Evolutionary conservation across 2,888 invertebrate genomes (phyloP).

Genomic region (Cotesia congregata): DNA sequence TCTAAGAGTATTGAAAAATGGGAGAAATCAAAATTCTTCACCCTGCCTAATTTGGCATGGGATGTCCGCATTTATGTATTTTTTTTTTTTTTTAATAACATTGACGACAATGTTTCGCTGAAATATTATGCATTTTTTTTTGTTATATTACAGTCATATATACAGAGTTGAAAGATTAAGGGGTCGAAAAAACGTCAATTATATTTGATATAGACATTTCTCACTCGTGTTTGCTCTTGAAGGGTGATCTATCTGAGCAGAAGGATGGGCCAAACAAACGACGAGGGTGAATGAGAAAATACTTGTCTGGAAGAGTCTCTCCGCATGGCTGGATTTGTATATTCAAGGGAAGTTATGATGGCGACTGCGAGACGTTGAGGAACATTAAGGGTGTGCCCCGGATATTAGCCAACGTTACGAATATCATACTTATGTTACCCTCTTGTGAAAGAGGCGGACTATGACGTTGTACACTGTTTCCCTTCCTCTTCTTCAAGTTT

Average conservation of each 20-base stretch:
- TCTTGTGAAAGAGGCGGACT: conserved; percentile 41
- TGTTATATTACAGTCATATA: conserved; percentile 40
- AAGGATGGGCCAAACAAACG: conserved; percentile 24
- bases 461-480: conserved; percentile 31
- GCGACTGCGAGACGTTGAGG: conserved; percentile 43
- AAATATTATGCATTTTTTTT: conserved; percentile 44
- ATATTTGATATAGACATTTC: conserved; percentile 58
- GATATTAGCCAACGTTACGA: conserved; percentile 48
- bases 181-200: conserved; percentile 59
- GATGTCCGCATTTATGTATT: too few relatives aligned
- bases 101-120: conserved; percentile 64
- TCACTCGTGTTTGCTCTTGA: conserved; percentile 51
- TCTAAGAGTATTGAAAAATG: too few relatives aligned
- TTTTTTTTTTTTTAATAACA: conserved; percentile 23
- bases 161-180: conserved; percentile 31
- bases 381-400: conserved; percentile 39
- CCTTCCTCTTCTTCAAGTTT: conserved; percentile 14
- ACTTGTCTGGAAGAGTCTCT: conserved; percentile 25
- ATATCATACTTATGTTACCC: conserved; percentile 46
- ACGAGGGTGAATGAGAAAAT: conserved; percentile 33
- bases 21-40: too few relatives aligned
- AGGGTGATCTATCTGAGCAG: conserved; percentile 25
- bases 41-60: too few relatives aligned
- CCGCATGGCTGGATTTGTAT: conserved; percentile 52
- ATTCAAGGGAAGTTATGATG: conserved; percentile 46